phyloP scores from a whole-genome alignment of 2,888 invertebrate genomes.

The Amphipoea lucens region DNA sequence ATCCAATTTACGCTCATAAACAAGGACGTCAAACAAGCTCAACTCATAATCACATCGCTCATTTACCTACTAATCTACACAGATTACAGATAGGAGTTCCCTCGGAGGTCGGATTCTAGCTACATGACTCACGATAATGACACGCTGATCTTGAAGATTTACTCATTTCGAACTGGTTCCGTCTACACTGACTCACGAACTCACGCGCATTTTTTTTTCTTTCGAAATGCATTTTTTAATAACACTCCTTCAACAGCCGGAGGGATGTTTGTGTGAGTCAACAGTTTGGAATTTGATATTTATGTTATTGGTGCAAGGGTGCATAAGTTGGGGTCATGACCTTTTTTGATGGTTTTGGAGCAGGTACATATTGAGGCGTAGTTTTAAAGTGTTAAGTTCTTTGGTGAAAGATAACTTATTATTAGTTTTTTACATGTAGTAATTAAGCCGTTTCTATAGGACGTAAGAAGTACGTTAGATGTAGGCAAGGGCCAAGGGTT shows the following conservation, averaged over 20 bases:
- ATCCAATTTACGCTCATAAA: slow-evolving; percentile 3
- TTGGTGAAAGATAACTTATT: not conserved
- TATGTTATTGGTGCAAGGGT: slow-evolving; percentile 60
- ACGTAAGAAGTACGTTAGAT: no score
- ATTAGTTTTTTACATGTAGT: not conserved
- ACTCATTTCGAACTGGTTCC: slow-evolving; percentile 73
- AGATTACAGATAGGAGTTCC: slow-evolving; percentile 74
- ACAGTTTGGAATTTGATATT: slow-evolving; percentile 64
- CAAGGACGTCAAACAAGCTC: not conserved
- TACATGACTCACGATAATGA: slow-evolving; percentile 79
- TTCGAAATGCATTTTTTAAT: slow-evolving; percentile 59
- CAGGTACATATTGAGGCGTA: slow-evolving; percentile 1
- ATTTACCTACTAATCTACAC: slow-evolving; percentile 60
- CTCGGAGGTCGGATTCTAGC: slow-evolving; percentile 76
- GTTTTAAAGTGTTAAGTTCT: slow-evolving; percentile 1
- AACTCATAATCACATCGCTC: slow-evolving; percentile 34
- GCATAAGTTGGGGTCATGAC: slow-evolving; percentile 62
- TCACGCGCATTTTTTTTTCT: slow-evolving; percentile 73
- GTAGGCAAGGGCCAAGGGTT: not conserved
- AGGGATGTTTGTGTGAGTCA: slow-evolving; percentile 66
- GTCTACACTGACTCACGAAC: slow-evolving; percentile 72
- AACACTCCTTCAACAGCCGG: slow-evolving; percentile 57
- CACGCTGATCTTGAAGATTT: slow-evolving; percentile 72
- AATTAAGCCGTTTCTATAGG: not conserved
- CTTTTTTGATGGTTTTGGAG: slow-evolving; percentile 43